Evolutionary conservation across 2,797 vertebrate genomes (phyloP).

Genomic region (Sebastes oblongus): DNA sequence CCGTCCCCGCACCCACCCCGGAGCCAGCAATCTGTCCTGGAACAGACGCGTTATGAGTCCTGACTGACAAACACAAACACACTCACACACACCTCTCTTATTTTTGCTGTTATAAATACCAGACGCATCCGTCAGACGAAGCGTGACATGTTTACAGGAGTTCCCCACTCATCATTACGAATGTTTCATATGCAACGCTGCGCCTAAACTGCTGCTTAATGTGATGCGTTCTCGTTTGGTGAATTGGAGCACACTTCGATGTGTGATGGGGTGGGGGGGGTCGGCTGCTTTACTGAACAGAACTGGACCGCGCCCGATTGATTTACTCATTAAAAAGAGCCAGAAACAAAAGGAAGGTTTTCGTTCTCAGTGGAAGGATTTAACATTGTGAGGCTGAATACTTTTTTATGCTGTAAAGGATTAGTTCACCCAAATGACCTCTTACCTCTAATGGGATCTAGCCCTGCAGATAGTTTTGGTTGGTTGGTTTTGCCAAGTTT

Average conservation of each 20-base stretch:
- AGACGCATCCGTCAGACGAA: not conserved
- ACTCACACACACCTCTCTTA: not conserved
- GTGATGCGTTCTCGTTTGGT: not conserved
- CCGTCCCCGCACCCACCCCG: not conserved
- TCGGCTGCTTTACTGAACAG: not conserved
- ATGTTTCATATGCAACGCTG: not conserved
- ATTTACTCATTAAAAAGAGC: slow-evolving; percentile 11
- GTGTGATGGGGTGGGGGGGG: not conserved
- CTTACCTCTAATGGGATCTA: not conserved
- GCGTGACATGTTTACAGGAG: slow-evolving; percentile 2
- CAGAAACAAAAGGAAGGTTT: slow-evolving; percentile 17
- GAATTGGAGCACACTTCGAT: not conserved
- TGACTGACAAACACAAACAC: slow-evolving; percentile 14
- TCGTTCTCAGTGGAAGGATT: not conserved
- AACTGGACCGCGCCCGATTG: not conserved
- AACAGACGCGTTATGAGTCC: slow-evolving; percentile 16
- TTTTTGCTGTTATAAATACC: not conserved
- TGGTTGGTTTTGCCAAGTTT: not conserved
- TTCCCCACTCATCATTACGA: not conserved
- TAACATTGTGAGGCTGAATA: not conserved
- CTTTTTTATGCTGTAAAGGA: not conserved
- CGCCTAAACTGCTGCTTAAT: not conserved
- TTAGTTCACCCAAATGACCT: not conserved
- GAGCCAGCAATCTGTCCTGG: slow-evolving; percentile 58
- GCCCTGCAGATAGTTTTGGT: not conserved